These are phyloP conservation scores for Boloria euphrosyne DNA, from an alignment of 2,888 invertebrate species.

Conservation along the genomic window DNA sequence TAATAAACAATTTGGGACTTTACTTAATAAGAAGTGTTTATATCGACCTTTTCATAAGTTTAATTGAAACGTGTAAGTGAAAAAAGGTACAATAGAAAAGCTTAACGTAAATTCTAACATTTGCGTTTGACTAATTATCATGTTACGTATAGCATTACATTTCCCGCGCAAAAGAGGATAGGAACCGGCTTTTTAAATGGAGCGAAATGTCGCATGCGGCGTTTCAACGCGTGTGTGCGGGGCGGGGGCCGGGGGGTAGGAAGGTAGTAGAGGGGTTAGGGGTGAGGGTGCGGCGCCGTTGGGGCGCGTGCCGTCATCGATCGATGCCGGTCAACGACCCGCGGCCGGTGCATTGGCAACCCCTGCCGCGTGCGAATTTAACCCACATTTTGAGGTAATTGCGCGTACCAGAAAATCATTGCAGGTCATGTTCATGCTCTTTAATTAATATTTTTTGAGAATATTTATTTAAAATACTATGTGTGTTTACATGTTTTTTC, in stretches of 20 bases:
- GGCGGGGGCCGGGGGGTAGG: slow-evolving; percentile 46
- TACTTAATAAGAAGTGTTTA: not conserved
- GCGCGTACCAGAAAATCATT: slow-evolving; percentile 44
- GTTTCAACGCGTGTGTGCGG: slow-evolving; percentile 56
- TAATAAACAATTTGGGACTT: not conserved
- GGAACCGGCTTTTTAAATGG: slow-evolving; percentile 48
- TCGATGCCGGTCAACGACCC: slow-evolving; percentile 81
- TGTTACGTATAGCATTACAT: slow-evolving; percentile 14
- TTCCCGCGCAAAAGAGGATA: slow-evolving; percentile 40
- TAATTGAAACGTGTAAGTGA: not conserved
- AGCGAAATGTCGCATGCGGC: slow-evolving; percentile 77
- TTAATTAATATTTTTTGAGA: not conserved
- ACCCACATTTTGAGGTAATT: slow-evolving; percentile 56
- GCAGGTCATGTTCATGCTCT: slow-evolving; percentile 32
- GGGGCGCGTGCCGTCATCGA: slow-evolving; percentile 67
- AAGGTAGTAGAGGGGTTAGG: slow-evolving; percentile 44
- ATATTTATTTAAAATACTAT: not conserved
- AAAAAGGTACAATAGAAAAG: not conserved
- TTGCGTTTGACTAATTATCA: slow-evolving; percentile 10
- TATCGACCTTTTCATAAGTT: too few species aligned
- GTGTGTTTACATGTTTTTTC: not conserved
- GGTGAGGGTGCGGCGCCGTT: slow-evolving; percentile 60
- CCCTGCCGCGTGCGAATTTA: slow-evolving; percentile 63
- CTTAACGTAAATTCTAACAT: not conserved
- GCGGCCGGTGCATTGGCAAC: slow-evolving; percentile 72